Conservation (phyloP, 1,140 invertebrate genomes). For the Sitodiplosis mosellana region DNA sequence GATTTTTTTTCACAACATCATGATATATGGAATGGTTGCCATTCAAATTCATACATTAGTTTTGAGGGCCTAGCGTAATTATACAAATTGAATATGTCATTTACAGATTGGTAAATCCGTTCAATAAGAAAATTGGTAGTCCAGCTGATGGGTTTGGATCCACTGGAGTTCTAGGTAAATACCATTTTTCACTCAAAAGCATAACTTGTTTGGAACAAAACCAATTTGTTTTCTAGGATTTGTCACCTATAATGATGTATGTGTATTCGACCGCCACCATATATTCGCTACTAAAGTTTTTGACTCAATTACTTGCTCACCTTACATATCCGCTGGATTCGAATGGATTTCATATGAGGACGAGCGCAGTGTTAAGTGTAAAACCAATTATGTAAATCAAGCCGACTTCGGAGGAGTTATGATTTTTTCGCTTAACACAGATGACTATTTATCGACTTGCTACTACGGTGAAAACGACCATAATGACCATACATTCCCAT, state of each 20-base stretch:
- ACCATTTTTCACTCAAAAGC: constrained; percentile 23
- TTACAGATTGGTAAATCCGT: constrained; percentile 41
- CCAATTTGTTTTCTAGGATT: constrained; percentile 35
- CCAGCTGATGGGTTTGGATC: constrained; percentile 47
- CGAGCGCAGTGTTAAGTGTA: constrained; percentile 47
- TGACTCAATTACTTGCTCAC: constrained; percentile 50
- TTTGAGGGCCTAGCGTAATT: too few relatives aligned
- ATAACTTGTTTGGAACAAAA: neutral
- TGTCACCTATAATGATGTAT: constrained; percentile 46
- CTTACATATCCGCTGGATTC: constrained; percentile 49
- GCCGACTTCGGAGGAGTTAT: constrained; percentile 49
- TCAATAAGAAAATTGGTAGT: constrained; percentile 44
- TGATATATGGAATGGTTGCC: too few relatives aligned
- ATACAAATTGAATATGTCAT: constrained; percentile 1
- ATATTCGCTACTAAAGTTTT: constrained; percentile 31
- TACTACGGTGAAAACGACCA: too few relatives aligned
- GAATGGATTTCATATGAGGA: constrained; percentile 88
- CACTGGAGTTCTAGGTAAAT: constrained; percentile 28
- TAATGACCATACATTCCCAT: too few relatives aligned
- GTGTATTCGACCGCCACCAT: constrained; percentile 36
- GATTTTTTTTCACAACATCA: too few relatives aligned
- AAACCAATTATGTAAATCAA: constrained; percentile 45
- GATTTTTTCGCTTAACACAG: constrained; percentile 56
- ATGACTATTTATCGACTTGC: constrained; percentile 39
- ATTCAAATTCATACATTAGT: too few relatives aligned